Percentiles rank a stretch among this genome's conserved stretches.
phyloP scores from a whole-genome alignment of 2,113 vertebrate genomes.

The Centropus unirufus region DNA sequence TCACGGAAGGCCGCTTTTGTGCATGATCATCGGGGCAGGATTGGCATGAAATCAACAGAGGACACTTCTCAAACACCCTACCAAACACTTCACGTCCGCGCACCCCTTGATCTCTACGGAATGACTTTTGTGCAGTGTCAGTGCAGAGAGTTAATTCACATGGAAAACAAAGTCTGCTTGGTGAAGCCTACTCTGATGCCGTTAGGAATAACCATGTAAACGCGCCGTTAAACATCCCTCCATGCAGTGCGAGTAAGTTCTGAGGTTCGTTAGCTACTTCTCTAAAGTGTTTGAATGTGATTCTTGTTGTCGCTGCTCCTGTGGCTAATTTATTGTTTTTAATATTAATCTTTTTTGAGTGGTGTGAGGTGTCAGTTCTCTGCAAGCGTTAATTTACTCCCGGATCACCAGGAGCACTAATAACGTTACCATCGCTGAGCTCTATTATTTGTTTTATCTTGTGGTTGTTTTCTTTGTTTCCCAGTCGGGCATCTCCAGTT shows the following conservation, averaged over 20 bases:
- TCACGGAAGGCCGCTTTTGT: neutral
- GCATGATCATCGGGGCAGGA: neutral
- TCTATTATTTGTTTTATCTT: neutral
- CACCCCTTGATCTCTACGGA: neutral
- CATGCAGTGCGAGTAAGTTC: neutral
- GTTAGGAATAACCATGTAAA: neutral
- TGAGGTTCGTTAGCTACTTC: neutral
- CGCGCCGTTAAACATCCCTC: neutral
- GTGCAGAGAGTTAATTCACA: neutral
- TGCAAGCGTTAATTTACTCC: conserved; percentile 50
- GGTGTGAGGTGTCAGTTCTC: conserved; percentile 59
- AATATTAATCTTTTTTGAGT: conserved; percentile 56
- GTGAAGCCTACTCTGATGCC: neutral
- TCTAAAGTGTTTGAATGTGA: neutral
- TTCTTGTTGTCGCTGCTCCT: neutral
- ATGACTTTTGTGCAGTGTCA: neutral
- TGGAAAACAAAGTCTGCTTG: neutral
- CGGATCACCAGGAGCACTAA: neutral
- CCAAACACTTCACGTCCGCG: neutral
- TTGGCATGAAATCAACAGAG: accelerated
- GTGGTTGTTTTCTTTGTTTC: neutral
- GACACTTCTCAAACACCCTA: neutral
- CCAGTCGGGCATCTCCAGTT: neutral
- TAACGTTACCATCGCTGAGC: neutral
- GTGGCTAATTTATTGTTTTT: conserved; percentile 66